Conservation (phyloP, 2,797 vertebrate species). For the Coccyzus lansbergi region DNA sequence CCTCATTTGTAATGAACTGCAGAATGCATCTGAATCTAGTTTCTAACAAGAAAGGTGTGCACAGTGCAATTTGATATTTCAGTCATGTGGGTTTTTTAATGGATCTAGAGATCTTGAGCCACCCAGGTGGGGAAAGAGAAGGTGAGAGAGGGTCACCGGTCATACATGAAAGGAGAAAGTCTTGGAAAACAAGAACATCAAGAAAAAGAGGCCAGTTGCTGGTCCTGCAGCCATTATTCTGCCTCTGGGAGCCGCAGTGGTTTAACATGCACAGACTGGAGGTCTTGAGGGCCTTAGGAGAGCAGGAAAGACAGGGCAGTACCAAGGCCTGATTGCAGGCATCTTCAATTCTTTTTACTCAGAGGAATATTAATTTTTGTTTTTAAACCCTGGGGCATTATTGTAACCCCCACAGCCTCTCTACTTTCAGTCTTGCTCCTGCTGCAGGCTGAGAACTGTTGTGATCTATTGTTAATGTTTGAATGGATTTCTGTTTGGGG, state of each 20-base stretch:
- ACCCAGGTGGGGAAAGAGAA: not conserved
- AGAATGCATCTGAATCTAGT: not conserved
- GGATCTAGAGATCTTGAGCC: not conserved
- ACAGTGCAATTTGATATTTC: not conserved
- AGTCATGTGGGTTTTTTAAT: not conserved
- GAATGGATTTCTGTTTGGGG: conserved; percentile 46
- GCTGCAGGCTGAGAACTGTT: not conserved
- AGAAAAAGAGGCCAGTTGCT: not conserved
- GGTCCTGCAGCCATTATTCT: not conserved
- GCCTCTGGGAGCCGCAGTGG: not conserved
- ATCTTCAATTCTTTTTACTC: not conserved
- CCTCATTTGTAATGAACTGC: not conserved
- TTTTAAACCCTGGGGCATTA: not conserved
- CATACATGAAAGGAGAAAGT: not conserved
- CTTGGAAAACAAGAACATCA: not conserved
- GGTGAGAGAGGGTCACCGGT: not conserved
- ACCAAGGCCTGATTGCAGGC: not conserved
- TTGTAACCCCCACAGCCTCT: not conserved
- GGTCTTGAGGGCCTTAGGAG: not conserved
- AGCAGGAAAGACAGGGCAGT: not conserved
- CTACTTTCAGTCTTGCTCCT: not conserved
- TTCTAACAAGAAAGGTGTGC: not conserved
- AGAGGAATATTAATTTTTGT: not conserved
- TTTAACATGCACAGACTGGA: not conserved
- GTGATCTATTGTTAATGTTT: conserved; percentile 49